Conservation (phyloP, 2,888 invertebrate genomes). For the Cetonia aurata region DNA sequence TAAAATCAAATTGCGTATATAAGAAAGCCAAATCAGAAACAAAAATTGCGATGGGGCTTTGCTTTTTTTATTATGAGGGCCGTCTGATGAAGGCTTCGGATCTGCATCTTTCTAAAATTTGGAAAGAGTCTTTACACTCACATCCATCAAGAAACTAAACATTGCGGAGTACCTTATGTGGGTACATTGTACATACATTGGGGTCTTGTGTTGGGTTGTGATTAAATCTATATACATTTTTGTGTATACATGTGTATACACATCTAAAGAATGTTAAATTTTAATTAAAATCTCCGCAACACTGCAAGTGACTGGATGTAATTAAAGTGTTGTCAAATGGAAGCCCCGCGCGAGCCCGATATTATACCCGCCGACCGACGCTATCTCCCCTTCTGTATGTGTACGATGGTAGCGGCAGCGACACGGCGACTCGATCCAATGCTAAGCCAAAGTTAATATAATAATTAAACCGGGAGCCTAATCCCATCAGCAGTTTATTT, state of each 20-base stretch:
- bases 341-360: background rate
- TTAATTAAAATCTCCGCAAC: conserved; percentile 14
- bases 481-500: conserved; percentile 42
- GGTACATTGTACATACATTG: too few relatives aligned
- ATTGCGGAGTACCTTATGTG: background rate
- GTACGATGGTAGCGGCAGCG: background rate
- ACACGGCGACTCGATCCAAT: conserved; percentile 18
- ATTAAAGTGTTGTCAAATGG: conserved; percentile 19
- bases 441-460: conserved; percentile 37
- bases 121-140: too few relatives aligned
- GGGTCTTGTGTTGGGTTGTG: too few relatives aligned
- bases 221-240: too few relatives aligned
- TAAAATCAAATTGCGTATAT: too few relatives aligned
- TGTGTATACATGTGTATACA: too few relatives aligned
- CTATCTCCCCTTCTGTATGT: conserved; percentile 1
- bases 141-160: conserved; percentile 1
- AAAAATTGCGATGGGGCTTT: too few relatives aligned
- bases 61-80: too few relatives aligned
- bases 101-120: too few relatives aligned
- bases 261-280: conserved; percentile 11
- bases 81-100: too few relatives aligned
- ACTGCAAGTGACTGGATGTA: conserved; percentile 10
- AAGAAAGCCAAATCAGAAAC: too few relatives aligned
- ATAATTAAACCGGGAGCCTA: conserved; percentile 33
- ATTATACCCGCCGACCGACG: background rate